Conservation (phyloP, 2,113 vertebrate genomes). For the Pomatorhinus ruficollis region DNA sequence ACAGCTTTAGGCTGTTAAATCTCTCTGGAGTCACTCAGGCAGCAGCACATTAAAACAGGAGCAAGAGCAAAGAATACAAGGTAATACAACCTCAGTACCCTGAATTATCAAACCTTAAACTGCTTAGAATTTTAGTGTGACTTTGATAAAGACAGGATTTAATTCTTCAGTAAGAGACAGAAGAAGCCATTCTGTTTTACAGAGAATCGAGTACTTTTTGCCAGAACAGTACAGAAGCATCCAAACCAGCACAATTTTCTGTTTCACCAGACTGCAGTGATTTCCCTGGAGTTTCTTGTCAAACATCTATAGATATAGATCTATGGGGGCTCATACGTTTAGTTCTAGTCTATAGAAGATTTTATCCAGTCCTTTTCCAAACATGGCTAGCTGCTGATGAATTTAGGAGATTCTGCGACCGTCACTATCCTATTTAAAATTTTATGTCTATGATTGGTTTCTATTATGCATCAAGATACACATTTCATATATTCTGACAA, state of each 20-base stretch:
- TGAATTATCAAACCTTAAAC: not conserved
- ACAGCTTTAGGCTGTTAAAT: not conserved
- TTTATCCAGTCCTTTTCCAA: not conserved
- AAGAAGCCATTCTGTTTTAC: not conserved
- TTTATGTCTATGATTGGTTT: not conserved
- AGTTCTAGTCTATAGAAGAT: not conserved
- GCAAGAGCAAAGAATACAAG: not conserved
- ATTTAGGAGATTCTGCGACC: not conserved
- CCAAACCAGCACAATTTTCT: not conserved
- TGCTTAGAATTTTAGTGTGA: not conserved
- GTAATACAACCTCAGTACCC: not conserved
- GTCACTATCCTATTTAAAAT: not conserved
- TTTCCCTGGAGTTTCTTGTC: not conserved
- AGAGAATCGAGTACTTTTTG: not conserved
- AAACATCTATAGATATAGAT: not conserved
- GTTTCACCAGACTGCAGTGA: not conserved
- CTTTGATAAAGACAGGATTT: not conserved
- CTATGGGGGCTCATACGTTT: not conserved
- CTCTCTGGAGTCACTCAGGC: not conserved
- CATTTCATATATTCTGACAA: not conserved
- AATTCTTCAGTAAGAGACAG: not conserved
- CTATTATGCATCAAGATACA: not conserved
- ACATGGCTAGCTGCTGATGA: not conserved
- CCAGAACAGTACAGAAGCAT: not conserved
- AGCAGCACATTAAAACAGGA: not conserved